Conservation (phyloP, 1,140 invertebrate species). For the Drosophila jambulina region DNA sequence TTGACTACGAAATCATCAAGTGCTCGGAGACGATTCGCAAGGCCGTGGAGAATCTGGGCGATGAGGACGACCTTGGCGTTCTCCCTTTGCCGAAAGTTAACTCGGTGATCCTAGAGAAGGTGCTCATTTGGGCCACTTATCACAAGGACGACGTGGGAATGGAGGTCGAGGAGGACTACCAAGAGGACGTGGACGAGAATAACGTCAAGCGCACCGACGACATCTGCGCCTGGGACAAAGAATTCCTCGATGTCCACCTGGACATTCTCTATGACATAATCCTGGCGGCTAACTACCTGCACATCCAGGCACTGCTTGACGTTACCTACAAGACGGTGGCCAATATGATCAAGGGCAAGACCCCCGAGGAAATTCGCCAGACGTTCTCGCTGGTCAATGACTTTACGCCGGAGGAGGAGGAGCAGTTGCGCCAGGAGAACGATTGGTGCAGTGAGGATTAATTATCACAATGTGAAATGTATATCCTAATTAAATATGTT, state of each 20-base stretch:
- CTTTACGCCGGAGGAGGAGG: constrained; percentile 97
- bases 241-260: constrained; percentile 98
- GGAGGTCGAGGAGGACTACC: constrained; percentile 91
- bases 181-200: constrained; percentile 99
- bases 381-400: constrained; percentile 99
- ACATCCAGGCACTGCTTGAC: constrained; percentile 98
- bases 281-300: constrained; percentile 98
- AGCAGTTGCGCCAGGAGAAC: constrained; percentile 98
- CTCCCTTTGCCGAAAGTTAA: constrained; percentile 99
- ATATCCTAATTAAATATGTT: neutral
- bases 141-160: constrained; percentile 94
- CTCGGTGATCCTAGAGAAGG: constrained; percentile 98
- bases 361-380: constrained; percentile 98
- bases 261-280: constrained; percentile 98
- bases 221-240: constrained; percentile 99
- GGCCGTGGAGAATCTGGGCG: constrained; percentile 98
- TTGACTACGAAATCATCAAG: constrained; percentile 98
- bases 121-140: constrained; percentile 97
- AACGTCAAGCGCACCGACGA: constrained; percentile 99
- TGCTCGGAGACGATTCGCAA: constrained; percentile 99
- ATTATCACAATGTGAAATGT: neutral
- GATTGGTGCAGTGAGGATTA: constrained; percentile 99
- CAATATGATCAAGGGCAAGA: constrained; percentile 99
- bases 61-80: constrained; percentile 96
- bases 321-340: constrained; percentile 99